Evolutionary conservation across 1,140 invertebrate genomes (phyloP), one percentile per base, ranked within the genome.

Genomic region (Formica selysi): DNA sequence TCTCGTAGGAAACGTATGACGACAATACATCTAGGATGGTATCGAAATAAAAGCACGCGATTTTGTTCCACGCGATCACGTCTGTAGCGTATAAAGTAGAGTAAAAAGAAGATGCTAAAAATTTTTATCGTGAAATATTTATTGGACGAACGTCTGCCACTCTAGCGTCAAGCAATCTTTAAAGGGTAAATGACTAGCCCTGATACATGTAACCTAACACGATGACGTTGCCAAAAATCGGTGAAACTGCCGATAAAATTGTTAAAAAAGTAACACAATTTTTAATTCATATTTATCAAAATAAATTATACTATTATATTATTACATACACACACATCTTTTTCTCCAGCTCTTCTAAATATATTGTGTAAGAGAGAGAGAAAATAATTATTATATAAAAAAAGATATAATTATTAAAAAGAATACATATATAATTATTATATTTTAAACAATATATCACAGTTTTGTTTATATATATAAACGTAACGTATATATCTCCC

Each of bases 121-220:
- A 80, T 70, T 70, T 44, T 36, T 48, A n/a, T 48, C 26, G 78
- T 57, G 5, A 80, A 80, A 80, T 80, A 80, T 80, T 80, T 80
- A 57, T 22, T 36, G 51, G 8, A 38, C 64, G 65, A 80, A 80
- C 32, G 16, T 80, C 68, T 70, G 32, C 32, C 64, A 51, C n/a
- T 57, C 32, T 32, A 13, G 36, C 44, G 64, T 80, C 64, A 80
- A 79, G n/a, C 41, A 57, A 6, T 36, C 13, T 80, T 80, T 76
- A 76, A 65, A 64, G 22, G 19, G 59, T 19, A 41, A 65, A 65
- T 26, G 29, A 41, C 10, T 44, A 65, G 38, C n/a, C 10, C 10
- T 44, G 41, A 44, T 8, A 8, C 38, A 44, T 44, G 10, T 44
- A 44, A 44, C 2, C 2, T 44, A 44, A 44, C 41, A 44, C 19